Base-by-base conservation (phyloP, 2,888 invertebrate genomes). In the Xanthorhoe spadicearia region DNA sequence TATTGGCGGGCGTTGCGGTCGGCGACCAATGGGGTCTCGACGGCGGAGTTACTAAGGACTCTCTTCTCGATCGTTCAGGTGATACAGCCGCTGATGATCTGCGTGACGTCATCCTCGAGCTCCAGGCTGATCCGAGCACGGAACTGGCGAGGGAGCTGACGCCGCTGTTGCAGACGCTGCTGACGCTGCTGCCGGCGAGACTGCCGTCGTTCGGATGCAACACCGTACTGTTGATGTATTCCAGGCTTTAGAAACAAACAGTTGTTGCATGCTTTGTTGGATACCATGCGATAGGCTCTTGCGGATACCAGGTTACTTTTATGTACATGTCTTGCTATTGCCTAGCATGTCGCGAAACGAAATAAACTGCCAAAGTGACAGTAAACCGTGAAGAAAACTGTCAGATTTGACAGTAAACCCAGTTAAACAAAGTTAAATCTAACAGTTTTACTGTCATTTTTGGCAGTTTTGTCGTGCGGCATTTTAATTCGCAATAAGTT, bases 181-280 rank as follows among this genome's bases (percentile, higher is more conserved):
- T 89, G 49, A 96, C 95, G 70, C 94, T 94, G 64, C 95, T 96
- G 64, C 96, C 96, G 53, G 95, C 95, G 68, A 95, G 92, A 64
- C 95, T 96, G 68, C 96, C 96, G 86, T 98, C 98, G 84, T 97
- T 97, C 0, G 98, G 98, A 89, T 98, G 98, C 89, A 97, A 94
- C 15, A 98, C 97, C 68, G 96, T 97, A 83, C 98, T 97, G 83
- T 68, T 64, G 78, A 72, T 55, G 59, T 58, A 71, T 49, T 68
- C 58, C 43, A 67, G 7, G 60, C 66, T 71, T 69, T 73, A 70
- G 13, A 64, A 66, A 69, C 32, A 65, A 49, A 70, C 46, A 52
- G 58, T 17, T 17, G 62, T 52, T 68, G 68, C 69, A 68, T 65
- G 67, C 68, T 72, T 48, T 53, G 63, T 50, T 65, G 56, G n/a